Percentiles rank a stretch among this genome's conserved stretches.
phyloP scores from a whole-genome alignment of 2,888 invertebrate genomes.

The Cordylochernes scorpioides region DNA sequence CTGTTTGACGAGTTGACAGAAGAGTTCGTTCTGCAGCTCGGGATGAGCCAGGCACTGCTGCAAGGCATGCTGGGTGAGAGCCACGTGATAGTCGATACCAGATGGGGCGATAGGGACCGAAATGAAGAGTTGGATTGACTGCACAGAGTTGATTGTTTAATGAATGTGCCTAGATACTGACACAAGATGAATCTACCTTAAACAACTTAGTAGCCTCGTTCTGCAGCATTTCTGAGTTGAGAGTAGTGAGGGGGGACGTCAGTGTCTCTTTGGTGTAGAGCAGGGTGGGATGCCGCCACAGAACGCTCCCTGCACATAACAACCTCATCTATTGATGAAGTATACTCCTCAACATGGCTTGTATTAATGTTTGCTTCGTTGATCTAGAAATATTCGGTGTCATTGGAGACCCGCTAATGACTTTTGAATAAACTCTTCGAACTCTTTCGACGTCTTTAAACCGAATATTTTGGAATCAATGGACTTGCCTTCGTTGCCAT shows the following conservation, averaged over 20 bases:
- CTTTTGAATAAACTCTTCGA: too few species aligned
- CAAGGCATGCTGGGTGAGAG: slow-evolving; percentile 78
- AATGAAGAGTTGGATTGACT: slow-evolving; percentile 86
- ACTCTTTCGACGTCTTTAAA: too few species aligned
- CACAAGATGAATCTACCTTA: slow-evolving; percentile 34
- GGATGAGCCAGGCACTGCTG: slow-evolving; percentile 66
- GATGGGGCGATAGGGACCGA: slow-evolving; percentile 82
- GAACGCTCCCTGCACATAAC: slow-evolving; percentile 25
- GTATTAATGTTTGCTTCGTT: not conserved
- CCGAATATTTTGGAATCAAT: too few species aligned
- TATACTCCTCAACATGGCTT: not conserved
- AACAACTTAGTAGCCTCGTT: slow-evolving; percentile 74
- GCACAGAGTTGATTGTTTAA: slow-evolving; percentile 15
- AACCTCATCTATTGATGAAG: too few species aligned
- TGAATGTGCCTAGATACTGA: too few species aligned
- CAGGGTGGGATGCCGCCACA: slow-evolving; percentile 76
- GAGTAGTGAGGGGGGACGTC: slow-evolving; percentile 59
- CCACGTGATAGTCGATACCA: slow-evolving; percentile 89
- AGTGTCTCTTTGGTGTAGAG: slow-evolving; percentile 73
- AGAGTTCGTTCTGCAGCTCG: slow-evolving; percentile 75
- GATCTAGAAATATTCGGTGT: too few species aligned
- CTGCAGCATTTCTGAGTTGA: slow-evolving; percentile 63
- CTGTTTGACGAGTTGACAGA: slow-evolving; percentile 68
- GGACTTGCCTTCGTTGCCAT: slow-evolving; percentile 58
- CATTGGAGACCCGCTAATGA: too few species aligned